A percentile compares a stretch with the other conserved stretches of the same genome.
Conservation (phyloP, 2,888 invertebrate genomes). For the Ophion ventricosus region DNA sequence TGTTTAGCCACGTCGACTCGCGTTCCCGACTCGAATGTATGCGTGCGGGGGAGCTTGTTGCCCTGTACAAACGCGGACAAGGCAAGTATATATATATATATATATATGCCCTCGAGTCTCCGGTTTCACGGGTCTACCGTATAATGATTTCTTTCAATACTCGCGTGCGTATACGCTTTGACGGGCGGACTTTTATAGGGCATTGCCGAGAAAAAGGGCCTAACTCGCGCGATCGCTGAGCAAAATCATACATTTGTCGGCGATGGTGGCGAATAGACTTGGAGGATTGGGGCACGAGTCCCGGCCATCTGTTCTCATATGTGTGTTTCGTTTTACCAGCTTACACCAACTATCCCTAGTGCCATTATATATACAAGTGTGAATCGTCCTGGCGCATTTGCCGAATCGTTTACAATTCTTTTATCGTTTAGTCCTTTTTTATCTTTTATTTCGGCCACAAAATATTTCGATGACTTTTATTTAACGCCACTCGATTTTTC, state of each 20-base stretch:
- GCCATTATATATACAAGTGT: background rate
- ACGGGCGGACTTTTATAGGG: background rate
- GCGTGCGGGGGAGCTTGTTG: slow-evolving; percentile 10
- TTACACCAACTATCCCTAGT: slow-evolving; percentile 4
- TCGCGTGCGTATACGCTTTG: background rate
- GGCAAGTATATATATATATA: background rate
- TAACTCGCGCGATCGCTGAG: background rate
- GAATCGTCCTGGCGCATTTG: background rate
- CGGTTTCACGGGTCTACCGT: slow-evolving; percentile 3
- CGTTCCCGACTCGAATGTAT: slow-evolving; percentile 61
- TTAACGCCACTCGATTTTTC: background rate
- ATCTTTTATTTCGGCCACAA: background rate
- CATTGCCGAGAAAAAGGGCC: background rate
- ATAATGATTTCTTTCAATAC: slow-evolving; percentile 45
- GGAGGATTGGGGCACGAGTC: slow-evolving; percentile 73
- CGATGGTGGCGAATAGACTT: slow-evolving; percentile 66
- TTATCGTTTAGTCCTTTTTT: too few relatives aligned
- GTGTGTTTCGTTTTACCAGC: slow-evolving; percentile 48
- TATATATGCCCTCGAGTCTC: background rate
- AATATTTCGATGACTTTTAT: background rate
- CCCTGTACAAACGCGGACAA: background rate
- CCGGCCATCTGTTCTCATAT: slow-evolving; percentile 79
- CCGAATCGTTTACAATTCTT: too few relatives aligned
- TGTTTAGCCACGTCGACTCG: slow-evolving; percentile 74
- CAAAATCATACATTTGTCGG: slow-evolving; percentile 39